Evolutionary conservation across 2,113 vertebrate genomes (phyloP).

Genomic region (Pseudois nayaur): DNA sequence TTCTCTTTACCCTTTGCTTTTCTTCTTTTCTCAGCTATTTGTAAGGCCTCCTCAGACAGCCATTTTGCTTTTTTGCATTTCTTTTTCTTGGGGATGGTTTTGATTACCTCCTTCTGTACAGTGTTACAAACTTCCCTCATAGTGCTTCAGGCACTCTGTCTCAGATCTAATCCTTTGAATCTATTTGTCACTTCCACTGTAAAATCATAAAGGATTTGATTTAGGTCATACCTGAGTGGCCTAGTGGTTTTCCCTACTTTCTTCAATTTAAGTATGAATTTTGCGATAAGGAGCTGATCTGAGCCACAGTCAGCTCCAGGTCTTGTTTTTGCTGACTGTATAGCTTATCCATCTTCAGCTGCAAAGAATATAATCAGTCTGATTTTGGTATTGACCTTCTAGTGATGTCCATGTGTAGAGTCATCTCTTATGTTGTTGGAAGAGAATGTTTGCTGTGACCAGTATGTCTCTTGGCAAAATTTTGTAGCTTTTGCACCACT

Average conservation of each 20-base stretch:
- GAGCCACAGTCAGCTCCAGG: background rate
- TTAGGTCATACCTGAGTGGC: background rate
- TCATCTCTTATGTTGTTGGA: background rate
- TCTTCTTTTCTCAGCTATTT: background rate
- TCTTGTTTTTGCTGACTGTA: background rate
- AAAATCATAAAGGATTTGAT: background rate
- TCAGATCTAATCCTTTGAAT: background rate
- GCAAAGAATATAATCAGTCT: background rate
- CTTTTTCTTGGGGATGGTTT: background rate
- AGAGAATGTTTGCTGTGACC: background rate
- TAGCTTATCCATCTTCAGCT: background rate
- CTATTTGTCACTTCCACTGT: background rate
- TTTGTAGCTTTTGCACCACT: background rate
- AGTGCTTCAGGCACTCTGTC: background rate
- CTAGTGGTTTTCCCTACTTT: background rate
- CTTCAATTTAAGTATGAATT: background rate
- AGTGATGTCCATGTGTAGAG: background rate
- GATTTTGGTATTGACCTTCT: background rate
- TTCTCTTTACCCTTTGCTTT: background rate
- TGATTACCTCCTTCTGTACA: background rate
- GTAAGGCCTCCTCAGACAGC: background rate
- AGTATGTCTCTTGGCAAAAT: background rate
- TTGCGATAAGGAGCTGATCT: background rate
- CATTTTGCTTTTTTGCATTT: background rate
- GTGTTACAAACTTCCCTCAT: background rate